phyloP scores from a whole-genome alignment of 2,888 invertebrate genomes.

The Pinctada fucata region DNA sequence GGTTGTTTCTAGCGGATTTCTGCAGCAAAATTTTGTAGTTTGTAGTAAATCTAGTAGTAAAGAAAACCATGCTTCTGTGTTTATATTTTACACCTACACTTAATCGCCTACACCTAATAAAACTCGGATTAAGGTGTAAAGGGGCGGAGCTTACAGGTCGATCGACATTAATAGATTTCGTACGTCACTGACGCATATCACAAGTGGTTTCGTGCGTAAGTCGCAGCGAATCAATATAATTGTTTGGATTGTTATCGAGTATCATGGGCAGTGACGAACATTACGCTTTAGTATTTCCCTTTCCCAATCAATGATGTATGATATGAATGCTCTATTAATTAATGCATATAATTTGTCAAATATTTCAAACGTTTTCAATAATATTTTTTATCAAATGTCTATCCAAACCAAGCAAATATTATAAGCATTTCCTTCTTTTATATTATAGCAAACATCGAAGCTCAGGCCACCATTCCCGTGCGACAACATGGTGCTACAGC shows the following conservation, averaged over 20 bases:
- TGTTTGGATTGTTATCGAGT: not conserved
- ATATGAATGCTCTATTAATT: too few species aligned
- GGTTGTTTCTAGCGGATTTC: not conserved
- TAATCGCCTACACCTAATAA: conserved; percentile 32
- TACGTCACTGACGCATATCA: conserved; percentile 38
- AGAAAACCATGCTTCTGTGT: conserved; percentile 38
- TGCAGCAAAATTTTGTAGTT: not conserved
- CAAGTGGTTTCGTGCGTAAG: conserved; percentile 36
- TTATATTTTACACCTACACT: conserved; percentile 42
- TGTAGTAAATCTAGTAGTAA: conserved; percentile 14
- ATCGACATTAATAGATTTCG: conserved; percentile 8
- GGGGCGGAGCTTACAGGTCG: conserved; percentile 54
- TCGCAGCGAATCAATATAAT: conserved; percentile 16
- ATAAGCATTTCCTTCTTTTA: conserved; percentile 9
- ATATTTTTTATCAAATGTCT: not conserved
- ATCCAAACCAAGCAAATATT: not conserved
- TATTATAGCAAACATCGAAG: conserved; percentile 72
- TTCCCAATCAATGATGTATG: too few species aligned
- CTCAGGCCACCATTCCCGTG: conserved; percentile 72
- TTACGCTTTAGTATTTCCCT: too few species aligned
- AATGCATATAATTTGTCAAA: too few species aligned
- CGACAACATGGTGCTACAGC: conserved; percentile 43
- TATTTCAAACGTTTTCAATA: not conserved
- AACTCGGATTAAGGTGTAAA: conserved; percentile 30
- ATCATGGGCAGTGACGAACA: too few species aligned